These are phyloP conservation scores for Hylyphantes graminicola DNA, from an alignment of 1,140 invertebrate genomes.

Conservation along the genomic window DNA sequence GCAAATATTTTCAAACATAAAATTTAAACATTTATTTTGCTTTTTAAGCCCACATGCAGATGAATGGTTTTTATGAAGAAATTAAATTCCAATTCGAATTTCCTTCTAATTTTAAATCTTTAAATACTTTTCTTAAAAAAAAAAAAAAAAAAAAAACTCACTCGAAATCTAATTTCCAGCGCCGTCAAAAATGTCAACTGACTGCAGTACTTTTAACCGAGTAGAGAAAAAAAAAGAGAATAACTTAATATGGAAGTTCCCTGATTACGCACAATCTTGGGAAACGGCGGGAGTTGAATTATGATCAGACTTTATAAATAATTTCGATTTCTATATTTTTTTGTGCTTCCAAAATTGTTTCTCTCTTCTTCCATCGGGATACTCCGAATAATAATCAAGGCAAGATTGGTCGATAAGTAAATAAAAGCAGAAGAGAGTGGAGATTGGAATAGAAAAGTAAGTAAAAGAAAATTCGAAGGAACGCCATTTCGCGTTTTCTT, in stretches of 20 bases:
- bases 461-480: slow-evolving; percentile 1
- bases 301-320: slow-evolving; percentile 40
- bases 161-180: too few relatives aligned
- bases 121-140: too few relatives aligned
- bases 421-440: neutral
- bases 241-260: slow-evolving; percentile 28
- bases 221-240: neutral
- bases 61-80: too few relatives aligned
- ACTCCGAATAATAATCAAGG: slow-evolving; percentile 21
- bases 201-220: neutral
- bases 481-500: slow-evolving; percentile 50
- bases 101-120: too few relatives aligned
- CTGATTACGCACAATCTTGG: slow-evolving; percentile 33
- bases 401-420: slow-evolving; percentile 36
- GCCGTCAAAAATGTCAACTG: too few relatives aligned
- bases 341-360: neutral
- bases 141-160: too few relatives aligned
- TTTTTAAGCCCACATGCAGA: too few relatives aligned
- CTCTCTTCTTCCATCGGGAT: slow-evolving; percentile 11
- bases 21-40: too few relatives aligned
- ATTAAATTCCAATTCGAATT: too few relatives aligned
- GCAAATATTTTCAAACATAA: too few relatives aligned
- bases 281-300: slow-evolving; percentile 11
- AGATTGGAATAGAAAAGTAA: neutral
- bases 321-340: slow-evolving; percentile 41